A percentile compares a stretch with the other conserved stretches of the same genome.
phyloP scores from a whole-genome alignment of 2,797 vertebrate species.

The Hephaestus fuliginosus region DNA sequence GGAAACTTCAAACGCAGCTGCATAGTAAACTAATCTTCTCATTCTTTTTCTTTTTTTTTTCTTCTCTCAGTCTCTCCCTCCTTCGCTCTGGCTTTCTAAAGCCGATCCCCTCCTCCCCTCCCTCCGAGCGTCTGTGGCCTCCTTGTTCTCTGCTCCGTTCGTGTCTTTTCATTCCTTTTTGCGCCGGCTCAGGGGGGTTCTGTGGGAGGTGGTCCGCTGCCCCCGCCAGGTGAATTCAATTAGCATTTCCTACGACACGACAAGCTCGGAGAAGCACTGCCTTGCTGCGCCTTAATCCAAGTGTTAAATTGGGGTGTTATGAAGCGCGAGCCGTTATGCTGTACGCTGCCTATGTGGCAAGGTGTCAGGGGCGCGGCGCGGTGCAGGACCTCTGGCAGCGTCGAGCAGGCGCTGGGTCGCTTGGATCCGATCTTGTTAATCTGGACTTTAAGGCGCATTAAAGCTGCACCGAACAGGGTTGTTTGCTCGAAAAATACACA shows the following conservation, averaged over 20 bases:
- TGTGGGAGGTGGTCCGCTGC: constrained; percentile 67
- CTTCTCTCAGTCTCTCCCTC: constrained; percentile 6
- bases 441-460: not conserved
- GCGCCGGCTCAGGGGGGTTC: constrained; percentile 40
- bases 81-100: constrained; percentile 13
- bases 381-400: constrained; percentile 23
- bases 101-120: constrained; percentile 25
- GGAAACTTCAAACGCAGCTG: constrained; percentile 82
- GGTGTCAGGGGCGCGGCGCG: constrained; percentile 32
- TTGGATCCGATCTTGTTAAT: constrained; percentile 11
- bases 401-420: not conserved
- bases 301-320: constrained; percentile 83
- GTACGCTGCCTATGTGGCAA: constrained; percentile 35
- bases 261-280: constrained; percentile 62
- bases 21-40: constrained; percentile 79
- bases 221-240: constrained; percentile 86
- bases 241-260: constrained; percentile 70
- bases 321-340: constrained; percentile 40
- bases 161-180: constrained; percentile 52
- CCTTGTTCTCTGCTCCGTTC: constrained; percentile 24
- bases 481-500: not conserved
- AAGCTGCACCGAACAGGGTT: not conserved
- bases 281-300: constrained; percentile 79
- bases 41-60: constrained; percentile 54
- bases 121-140: constrained; percentile 32